Evolutionary conservation across 2,113 vertebrate genomes (phyloP).

Genomic region (Limanda limanda): DNA sequence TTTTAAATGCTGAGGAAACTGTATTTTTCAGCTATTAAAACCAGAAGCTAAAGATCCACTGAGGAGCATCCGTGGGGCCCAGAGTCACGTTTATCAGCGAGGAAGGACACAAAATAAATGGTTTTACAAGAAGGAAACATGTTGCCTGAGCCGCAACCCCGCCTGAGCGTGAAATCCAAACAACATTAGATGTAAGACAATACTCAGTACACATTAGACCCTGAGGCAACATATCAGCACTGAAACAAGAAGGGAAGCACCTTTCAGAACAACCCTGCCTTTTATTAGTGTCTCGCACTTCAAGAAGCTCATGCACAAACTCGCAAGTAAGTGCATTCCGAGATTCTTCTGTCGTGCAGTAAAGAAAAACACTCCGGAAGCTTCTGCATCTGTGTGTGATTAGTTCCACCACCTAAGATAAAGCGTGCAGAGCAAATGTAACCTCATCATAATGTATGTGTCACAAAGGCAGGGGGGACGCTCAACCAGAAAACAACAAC

Average conservation of each 20-base stretch:
- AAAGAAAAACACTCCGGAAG: constrained; percentile 50
- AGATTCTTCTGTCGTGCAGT: constrained; percentile 45
- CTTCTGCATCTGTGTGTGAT: constrained; percentile 69
- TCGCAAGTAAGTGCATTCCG: constrained; percentile 57
- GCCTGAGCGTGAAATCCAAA: constrained; percentile 63
- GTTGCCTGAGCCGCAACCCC: constrained; percentile 27
- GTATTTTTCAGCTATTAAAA: constrained; percentile 31
- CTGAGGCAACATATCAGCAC: constrained; percentile 57
- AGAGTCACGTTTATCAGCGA: constrained; percentile 30
- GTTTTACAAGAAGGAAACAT: constrained; percentile 36
- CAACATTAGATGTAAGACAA: constrained; percentile 66
- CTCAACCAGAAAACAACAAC: constrained; percentile 52
- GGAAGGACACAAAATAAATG: constrained; percentile 23
- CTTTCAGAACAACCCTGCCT: constrained; percentile 50
- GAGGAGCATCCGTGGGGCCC: constrained; percentile 30
- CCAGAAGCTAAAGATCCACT: constrained; percentile 23
- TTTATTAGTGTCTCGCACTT: constrained; percentile 59
- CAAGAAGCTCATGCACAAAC: constrained; percentile 50
- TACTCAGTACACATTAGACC: constrained; percentile 54
- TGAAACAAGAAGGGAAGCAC: constrained; percentile 56
- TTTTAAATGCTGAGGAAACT: constrained; percentile 10
- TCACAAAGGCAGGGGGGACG: constrained; percentile 44
- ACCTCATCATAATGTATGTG: constrained; percentile 67
- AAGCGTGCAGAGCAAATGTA: constrained; percentile 65
- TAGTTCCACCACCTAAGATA: constrained; percentile 75